phyloP scores from a whole-genome alignment of 2,113 vertebrate species.

The Esox niger region DNA sequence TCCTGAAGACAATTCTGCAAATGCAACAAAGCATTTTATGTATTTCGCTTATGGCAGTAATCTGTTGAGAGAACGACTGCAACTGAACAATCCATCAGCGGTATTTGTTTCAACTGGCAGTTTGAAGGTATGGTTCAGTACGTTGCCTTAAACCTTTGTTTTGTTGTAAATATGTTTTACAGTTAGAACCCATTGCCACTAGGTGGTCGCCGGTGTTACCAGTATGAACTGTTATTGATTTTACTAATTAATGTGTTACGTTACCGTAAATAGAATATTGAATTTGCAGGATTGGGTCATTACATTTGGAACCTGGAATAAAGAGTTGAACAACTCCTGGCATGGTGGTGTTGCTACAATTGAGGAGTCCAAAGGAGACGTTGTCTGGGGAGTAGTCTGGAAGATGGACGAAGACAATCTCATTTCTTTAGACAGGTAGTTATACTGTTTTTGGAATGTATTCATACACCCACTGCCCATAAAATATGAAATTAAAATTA shows the following conservation, averaged over 20 bases:
- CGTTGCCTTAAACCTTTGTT: too few relatives aligned
- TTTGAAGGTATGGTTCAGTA: constrained; percentile 15
- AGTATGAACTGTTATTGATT: too few relatives aligned
- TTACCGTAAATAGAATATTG: constrained; percentile 31
- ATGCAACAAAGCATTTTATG: constrained; percentile 1
- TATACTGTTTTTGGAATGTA: not conserved
- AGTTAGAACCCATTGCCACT: not conserved
- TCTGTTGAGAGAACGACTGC: constrained; percentile 22
- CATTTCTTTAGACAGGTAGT: constrained; percentile 68
- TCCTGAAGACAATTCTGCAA: not conserved
- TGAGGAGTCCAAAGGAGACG: constrained; percentile 71
- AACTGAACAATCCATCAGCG: constrained; percentile 21
- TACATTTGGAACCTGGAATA: constrained; percentile 72
- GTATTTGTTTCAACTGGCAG: constrained; percentile 2
- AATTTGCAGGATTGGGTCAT: constrained; percentile 77
- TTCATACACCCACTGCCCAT: too few relatives aligned
- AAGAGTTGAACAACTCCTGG: constrained; percentile 68
- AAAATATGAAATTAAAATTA: too few relatives aligned
- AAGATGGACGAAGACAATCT: constrained; percentile 70
- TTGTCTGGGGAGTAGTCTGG: constrained; percentile 83
- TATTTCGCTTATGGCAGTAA: constrained; percentile 35
- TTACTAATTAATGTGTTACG: too few relatives aligned
- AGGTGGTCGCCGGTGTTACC: not conserved
- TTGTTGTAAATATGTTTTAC: not conserved
- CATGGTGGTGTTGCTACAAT: constrained; percentile 79